Conservation (phyloP, 2,113 vertebrate genomes). For the Rhadina sibilatrix region DNA sequence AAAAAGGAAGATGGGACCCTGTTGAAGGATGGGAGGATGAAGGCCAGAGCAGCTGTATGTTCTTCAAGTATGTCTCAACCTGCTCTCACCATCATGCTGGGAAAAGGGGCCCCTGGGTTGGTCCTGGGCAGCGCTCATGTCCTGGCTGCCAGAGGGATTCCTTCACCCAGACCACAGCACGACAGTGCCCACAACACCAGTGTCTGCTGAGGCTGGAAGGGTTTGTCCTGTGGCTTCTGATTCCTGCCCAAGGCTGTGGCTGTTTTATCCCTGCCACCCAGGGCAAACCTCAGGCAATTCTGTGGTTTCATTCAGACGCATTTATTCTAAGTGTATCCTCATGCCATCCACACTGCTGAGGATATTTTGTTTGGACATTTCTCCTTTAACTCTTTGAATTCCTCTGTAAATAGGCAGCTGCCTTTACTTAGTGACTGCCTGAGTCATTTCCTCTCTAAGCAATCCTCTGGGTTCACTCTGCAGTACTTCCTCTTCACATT, state of each 20-base stretch:
- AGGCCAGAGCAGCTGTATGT: neutral
- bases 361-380: too few species aligned
- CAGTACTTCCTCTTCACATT: constrained; percentile 58
- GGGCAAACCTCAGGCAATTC: neutral
- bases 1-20: neutral
- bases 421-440: constrained; percentile 25
- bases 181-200: neutral
- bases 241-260: neutral
- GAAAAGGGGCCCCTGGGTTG: neutral
- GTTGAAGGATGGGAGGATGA: neutral
- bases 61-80: neutral
- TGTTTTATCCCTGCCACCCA: neutral
- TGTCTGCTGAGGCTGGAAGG: neutral
- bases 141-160: neutral
- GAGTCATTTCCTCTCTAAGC: constrained; percentile 63
- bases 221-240: neutral
- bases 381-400: constrained; percentile 49
- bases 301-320: neutral
- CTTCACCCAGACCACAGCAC: too few species aligned
- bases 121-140: neutral
- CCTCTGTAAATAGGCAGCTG: constrained; percentile 35
- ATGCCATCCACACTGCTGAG: too few species aligned
- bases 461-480: constrained; percentile 5
- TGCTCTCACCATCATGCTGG: fast-evolving
- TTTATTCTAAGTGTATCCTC: too few species aligned